phyloP scores from a whole-genome alignment of 2,113 vertebrate species.

The Myotis yumanensis region DNA sequence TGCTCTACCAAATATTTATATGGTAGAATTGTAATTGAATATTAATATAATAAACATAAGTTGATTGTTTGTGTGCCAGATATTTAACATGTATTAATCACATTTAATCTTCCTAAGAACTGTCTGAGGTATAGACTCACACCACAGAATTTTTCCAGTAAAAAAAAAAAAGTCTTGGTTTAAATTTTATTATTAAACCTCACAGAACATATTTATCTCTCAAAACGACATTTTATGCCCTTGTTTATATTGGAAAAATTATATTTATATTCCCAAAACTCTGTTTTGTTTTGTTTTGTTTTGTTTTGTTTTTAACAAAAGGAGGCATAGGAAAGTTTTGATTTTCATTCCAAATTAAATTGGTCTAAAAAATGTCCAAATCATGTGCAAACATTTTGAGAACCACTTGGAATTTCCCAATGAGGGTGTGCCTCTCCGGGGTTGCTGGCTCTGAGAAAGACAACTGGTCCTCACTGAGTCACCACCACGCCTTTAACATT shows the following conservation, averaged over 20 bases:
- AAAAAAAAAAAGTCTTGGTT: constrained; percentile 18
- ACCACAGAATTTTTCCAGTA: constrained; percentile 5
- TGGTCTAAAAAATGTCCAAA: neutral
- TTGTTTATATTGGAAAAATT: neutral
- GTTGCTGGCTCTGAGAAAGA: neutral
- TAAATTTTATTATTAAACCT: neutral
- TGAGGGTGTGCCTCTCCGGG: neutral
- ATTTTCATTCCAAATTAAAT: neutral
- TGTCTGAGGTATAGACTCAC: neutral
- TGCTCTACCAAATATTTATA: neutral
- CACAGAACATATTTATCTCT: constrained; percentile 2
- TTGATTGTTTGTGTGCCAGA: neutral
- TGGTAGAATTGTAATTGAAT: neutral
- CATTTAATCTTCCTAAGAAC: constrained; percentile 30
- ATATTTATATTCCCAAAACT: neutral
- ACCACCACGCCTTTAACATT: no score
- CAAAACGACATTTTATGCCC: neutral
- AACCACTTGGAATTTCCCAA: neutral
- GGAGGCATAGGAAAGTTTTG: neutral
- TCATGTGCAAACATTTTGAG: neutral
- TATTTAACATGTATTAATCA: neutral
- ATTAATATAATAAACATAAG: neutral
- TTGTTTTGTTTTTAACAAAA: neutral
- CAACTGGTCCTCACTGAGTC: neutral
- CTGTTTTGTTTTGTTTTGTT: neutral